Base-by-base conservation (phyloP, 2,888 invertebrate species). In the Amblyteles armatorius region DNA sequence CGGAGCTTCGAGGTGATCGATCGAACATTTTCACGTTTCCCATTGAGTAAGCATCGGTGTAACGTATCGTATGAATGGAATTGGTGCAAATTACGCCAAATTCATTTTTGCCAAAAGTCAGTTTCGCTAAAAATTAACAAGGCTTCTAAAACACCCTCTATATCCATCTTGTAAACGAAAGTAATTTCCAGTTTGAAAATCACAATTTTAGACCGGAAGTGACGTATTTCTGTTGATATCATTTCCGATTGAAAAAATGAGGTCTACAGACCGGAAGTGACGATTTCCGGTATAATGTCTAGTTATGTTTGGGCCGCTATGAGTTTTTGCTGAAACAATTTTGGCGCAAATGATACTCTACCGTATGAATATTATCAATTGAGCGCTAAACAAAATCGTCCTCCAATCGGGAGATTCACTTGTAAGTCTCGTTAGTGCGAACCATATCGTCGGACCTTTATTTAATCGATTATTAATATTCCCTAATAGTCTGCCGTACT, bases 401-500 rank as follows among this genome's bases (percentile, higher is more conserved):
- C 50, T 68, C 36, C 60, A 22, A 52, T 19, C 67, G 67, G 44
- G 26, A 33, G 71, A 19, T 29, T 60, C 19, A 63, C 57, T 57
- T 52, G 52, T 22, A 40, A 26, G 52, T 52, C 29, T 9, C 19
- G 48, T 50, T 40, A 48, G 57, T 40, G 36, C 29, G 48, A 78
- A 69, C 33, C 48, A 52, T 36, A 72, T 78, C 19, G 55, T 44
- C 67, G 67, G 44, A 77, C 36, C 48, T 44, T 68, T 55, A 79
- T 68, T 50, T 33, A 48, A 50, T 79, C 65, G 71, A 67, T 80
- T 80, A 77, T 74, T 65, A 78, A 65, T 81, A 78, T 55, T 33
- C 65, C 40, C 76, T 67, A 79, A 60, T 84, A 84, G 84, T 77
- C 60, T 72, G 77, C 52, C 80, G 73, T 79, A 67, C 33, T 81